Conservation (phyloP, 2,113 vertebrate species). For the Dasyornis broadbenti region DNA sequence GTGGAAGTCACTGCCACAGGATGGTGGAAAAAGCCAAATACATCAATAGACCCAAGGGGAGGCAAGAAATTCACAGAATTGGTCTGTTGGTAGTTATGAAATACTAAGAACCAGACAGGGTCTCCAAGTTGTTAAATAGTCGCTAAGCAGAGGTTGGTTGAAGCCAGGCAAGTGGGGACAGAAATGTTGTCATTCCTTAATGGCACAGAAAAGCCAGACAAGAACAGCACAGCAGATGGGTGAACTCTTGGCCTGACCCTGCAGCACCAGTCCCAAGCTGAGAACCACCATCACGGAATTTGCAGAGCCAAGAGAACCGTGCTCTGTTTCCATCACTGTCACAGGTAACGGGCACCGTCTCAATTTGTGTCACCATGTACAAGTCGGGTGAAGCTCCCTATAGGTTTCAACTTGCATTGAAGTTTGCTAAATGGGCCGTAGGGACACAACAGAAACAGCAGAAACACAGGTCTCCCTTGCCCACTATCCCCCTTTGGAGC, state of each 20-base stretch:
- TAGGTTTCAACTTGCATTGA: not conserved
- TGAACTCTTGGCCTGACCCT: not conserved
- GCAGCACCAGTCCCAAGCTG: fast-evolving
- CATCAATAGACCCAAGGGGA: not conserved
- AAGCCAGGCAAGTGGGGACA: fast-evolving
- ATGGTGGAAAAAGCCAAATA: not conserved
- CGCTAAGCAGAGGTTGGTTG: fast-evolving
- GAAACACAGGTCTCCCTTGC: not conserved
- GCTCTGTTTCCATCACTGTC: not conserved
- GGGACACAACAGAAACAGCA: not conserved
- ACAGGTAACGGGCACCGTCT: fast-evolving
- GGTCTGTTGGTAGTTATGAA: not conserved
- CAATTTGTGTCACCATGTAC: no score
- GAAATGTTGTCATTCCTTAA: not conserved
- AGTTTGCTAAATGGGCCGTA: not conserved
- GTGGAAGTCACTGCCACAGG: not conserved
- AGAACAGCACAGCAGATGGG: not conserved
- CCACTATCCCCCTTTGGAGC: not conserved
- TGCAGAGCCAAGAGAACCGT: not conserved
- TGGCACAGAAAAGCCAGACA: not conserved
- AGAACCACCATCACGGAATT: not conserved
- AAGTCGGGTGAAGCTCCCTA: not conserved
- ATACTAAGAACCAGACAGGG: not conserved
- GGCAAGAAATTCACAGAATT: not conserved
- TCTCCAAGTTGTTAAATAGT: not conserved